Base-by-base conservation (phyloP, 2,888 invertebrate genomes). In the Sminthurinus aureus region DNA sequence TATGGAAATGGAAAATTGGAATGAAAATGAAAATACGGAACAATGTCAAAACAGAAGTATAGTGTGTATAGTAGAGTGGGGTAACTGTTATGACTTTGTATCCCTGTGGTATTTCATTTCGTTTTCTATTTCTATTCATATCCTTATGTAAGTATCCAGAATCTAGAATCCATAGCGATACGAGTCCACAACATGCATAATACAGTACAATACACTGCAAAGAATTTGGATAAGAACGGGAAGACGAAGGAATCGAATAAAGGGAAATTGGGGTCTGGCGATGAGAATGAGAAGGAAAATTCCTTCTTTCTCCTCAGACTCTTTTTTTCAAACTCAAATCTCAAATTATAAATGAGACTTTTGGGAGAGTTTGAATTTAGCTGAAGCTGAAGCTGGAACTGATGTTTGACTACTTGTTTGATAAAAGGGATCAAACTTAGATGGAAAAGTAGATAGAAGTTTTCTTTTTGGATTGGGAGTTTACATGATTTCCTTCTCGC, bases 291-390 rank as follows among this genome's bases (percentile, higher is more conserved):
- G 26, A 11, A 26, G 0, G 73, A 26, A 26, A 26, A 51, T 75
- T 18, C 15, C 9, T 75, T 75, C 24, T 75, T 50, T 80, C 52
- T 80, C 26, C 26, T n/a, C 12, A 26, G 8, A 15, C 71, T 71
- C 71, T 71, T 26, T 71, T 38, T 80, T 71, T 38, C 20, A 26
- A 12, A 38, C 15, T 22, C n/a, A 22, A 26, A 20, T 24, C n/a
- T 50, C 24, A 85, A 85, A 85, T 85, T 86, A 86, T 86, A 85
- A 86, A 86, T 85, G 86, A 84, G 83, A 84, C 85, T 85, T 83
- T 82, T 22, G 86, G 86, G 86, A 85, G 80, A 77, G 69, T 22
- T 85, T 38, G 38, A 38, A 38, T 38, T 38, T 38, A 75, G 51
- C n/a, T 51, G 51, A 75, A 24, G 50, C 26, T 73, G 8, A 75